Base-by-base conservation (phyloP, 2,113 vertebrate genomes). In the Lepus timidus region DNA sequence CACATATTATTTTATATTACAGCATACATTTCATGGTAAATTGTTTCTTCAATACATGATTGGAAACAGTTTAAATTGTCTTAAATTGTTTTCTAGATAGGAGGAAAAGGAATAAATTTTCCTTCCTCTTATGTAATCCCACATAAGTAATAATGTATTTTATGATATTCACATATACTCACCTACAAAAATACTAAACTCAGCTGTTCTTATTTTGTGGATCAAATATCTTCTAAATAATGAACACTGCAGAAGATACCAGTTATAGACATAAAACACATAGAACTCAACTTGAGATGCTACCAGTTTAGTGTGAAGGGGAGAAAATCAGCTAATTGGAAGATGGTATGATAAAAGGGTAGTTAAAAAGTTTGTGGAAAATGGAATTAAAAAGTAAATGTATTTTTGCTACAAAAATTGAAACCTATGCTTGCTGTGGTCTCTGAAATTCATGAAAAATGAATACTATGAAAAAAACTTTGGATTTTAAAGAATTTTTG, bases 51-150 rank as follows among this genome's bases (percentile, higher is more conserved):
- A 55, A 55, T 19, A 31, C 70, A 20, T 86, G 31, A 64, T 65
- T 88, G 51, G 61, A 14, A 79, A 64, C 12, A 49, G 22, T 94
- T 81, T 85, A 19, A 95, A 88, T 39, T 88, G 74, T 44, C 68
- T 82, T 36, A 20, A 90, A 61, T 39, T 20, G 27, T 33, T 52
- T 85, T 86, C 29, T 39, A 70, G 20, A 16, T 17, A 36, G 9
- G 17, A 7, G 8, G 19, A 49, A 27, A 44, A 33, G 13, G 6
- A 65, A 64, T 84, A 3, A 39, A 1, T 81, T 87, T 71, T 11
- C 9, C 61, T 96, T 67, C 23, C 19, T 81, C 29, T 95, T 55
- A 36, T 2, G 33, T 81, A 81, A 58, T n/a, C 16, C 49, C 92
- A 4, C 55, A 81, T 8, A 90, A 71, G 9, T 36, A 75, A 90